Percentiles rank a stretch among this genome's conserved stretches.
These are phyloP conservation scores for Alauda arvensis DNA, from an alignment of 2,797 vertebrate genomes.

Conservation along the genomic window DNA sequence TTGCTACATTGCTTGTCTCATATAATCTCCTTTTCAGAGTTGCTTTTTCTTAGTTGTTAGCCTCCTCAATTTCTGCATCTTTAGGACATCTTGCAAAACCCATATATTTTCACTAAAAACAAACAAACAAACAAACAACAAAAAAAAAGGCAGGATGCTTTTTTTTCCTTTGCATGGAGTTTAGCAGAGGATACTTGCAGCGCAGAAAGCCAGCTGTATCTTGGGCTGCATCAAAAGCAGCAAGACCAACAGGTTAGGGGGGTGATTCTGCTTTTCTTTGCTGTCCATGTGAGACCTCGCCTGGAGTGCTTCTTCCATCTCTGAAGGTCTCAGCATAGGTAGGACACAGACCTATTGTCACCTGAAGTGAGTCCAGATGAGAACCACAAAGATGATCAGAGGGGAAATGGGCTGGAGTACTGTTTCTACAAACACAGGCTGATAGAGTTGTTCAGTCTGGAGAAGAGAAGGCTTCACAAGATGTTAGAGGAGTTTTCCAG, in stretches of 20 bases:
- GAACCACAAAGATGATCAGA: neutral
- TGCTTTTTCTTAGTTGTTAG: neutral
- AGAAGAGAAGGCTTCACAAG: neutral
- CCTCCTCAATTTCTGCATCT: neutral
- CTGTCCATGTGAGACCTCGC: too few relatives aligned
- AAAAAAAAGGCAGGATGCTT: rapidly evolving
- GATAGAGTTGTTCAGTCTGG: neutral
- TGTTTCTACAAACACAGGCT: neutral
- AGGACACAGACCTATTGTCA: neutral
- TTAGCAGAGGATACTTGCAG: neutral
- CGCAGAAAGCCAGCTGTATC: neutral
- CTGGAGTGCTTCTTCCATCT: neutral
- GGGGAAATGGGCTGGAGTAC: neutral
- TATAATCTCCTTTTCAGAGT: neutral
- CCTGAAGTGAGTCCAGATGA: neutral
- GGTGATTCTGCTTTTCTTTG: neutral
- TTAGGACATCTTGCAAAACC: neutral
- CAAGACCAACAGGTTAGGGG: rapidly evolving
- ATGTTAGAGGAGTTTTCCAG: neutral
- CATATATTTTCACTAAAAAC: neutral
- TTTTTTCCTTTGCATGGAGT: neutral
- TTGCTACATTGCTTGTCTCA: neutral
- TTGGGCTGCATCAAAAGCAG: neutral
- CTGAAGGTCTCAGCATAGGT: neutral
- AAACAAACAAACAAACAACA: too few relatives aligned